phyloP scores from a whole-genome alignment of 64 coral and sea anemone species.

The Dendrophyllia cribrosa region DNA sequence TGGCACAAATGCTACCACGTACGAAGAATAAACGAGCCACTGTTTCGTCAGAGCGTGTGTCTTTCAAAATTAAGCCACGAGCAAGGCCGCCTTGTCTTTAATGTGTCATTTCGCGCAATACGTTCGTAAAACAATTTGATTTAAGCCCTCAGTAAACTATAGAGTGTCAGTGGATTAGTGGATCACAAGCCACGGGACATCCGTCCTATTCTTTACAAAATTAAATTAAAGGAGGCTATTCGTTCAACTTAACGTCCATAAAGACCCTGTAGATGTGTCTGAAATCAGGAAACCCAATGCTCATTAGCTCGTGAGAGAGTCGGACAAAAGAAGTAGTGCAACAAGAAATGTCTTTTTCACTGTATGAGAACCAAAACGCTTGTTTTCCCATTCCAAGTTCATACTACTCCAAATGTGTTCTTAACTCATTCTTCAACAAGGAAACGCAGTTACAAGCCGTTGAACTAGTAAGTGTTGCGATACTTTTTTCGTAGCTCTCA shows the following conservation, averaged over 20 bases:
- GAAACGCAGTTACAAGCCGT: conserved; percentile 4
- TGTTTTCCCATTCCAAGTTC: neutral
- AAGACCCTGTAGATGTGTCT: conserved; percentile 17
- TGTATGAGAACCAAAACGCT: neutral
- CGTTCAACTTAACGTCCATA: conserved; percentile 21
- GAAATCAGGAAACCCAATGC: neutral
- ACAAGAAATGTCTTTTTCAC: conserved; percentile 23
- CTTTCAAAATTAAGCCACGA: conserved; percentile 16
- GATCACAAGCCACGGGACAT: conserved; percentile 11
- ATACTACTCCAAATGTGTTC: neutral
- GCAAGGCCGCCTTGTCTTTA: neutral
- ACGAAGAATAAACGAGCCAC: neutral
- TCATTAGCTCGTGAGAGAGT: neutral
- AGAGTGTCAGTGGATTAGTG: conserved; percentile 35
- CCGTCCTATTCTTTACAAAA: conserved; percentile 35
- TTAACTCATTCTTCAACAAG: conserved; percentile 7
- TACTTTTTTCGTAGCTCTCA: neutral
- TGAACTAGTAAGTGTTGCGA: neutral
- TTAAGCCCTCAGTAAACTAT: conserved; percentile 34
- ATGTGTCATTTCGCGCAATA: conserved; percentile 51
- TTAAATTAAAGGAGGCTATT: conserved; percentile 42
- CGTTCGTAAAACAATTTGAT: conserved; percentile 33
- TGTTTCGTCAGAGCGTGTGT: neutral
- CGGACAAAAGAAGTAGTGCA: conserved; percentile 9
- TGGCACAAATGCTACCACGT: neutral